Evolutionary conservation across 1,140 invertebrate genomes (phyloP).

Genomic region (Protaetia brevitarsis): DNA sequence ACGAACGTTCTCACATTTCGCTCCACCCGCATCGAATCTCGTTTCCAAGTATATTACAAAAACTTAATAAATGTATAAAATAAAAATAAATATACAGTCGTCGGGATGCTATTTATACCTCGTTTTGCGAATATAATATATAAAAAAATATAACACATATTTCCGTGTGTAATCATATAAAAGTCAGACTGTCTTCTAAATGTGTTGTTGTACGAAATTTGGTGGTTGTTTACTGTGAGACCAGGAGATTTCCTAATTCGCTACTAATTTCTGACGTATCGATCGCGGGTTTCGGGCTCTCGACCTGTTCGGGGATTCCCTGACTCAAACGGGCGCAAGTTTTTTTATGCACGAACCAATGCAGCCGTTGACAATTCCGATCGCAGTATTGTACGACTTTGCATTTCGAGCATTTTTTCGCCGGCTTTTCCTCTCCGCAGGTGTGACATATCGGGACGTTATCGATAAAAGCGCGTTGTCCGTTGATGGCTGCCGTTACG

Average conservation of each 20-base stretch:
- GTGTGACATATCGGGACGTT: conserved; percentile 76
- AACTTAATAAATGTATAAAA: not conserved
- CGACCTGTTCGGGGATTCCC: conserved; percentile 20
- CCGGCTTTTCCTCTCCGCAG: conserved; percentile 84
- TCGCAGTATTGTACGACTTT: conserved; percentile 93
- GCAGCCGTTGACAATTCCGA: conserved; percentile 87
- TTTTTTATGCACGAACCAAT: conserved; percentile 97
- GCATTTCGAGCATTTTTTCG: conserved; percentile 94
- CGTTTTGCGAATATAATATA: not conserved
- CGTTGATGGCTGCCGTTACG: conserved; percentile 84
- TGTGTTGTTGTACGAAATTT: not conserved
- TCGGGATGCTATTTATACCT: not conserved
- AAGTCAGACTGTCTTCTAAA: not conserved
- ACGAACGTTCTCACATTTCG: no score
- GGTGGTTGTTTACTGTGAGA: conserved; percentile 5
- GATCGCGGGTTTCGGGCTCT: conserved; percentile 18
- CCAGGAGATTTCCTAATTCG: conserved; percentile 33
- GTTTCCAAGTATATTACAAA: conserved; percentile 2
- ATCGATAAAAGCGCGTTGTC: conserved; percentile 77
- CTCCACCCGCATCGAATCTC: not conserved
- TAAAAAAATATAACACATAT: not conserved
- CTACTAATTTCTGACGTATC: conserved; percentile 33
- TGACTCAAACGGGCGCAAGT: conserved; percentile 61
- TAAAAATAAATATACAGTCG: conserved; percentile 8
- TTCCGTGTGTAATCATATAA: no score